These are phyloP conservation scores for Orchesellides sinensis DNA, from an alignment of 2,888 invertebrate species.

Conservation along the genomic window DNA sequence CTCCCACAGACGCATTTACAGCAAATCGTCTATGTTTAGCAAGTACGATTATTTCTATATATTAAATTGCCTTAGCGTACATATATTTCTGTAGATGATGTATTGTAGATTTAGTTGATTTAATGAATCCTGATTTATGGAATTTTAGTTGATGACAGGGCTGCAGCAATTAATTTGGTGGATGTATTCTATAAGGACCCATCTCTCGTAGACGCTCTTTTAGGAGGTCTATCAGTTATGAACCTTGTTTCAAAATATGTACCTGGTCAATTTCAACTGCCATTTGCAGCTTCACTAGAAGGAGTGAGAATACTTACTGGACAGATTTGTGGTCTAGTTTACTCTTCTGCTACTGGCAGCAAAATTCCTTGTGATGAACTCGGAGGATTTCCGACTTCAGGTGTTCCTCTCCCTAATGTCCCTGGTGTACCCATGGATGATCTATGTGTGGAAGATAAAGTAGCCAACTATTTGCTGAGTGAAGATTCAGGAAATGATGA, in stretches of 20 bases:
- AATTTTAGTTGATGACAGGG: conserved; percentile 3
- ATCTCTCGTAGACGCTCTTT: neutral
- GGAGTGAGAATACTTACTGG: conserved; percentile 19
- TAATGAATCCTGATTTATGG: neutral
- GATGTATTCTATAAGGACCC: conserved; percentile 9
- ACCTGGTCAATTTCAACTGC: conserved; percentile 24
- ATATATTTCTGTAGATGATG: neutral
- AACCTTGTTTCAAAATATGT: conserved; percentile 29
- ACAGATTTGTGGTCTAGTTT: conserved; percentile 23
- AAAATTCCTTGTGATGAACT: conserved; percentile 20
- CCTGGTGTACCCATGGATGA: conserved; percentile 22
- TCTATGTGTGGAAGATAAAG: conserved; percentile 2
- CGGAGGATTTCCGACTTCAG: conserved; percentile 34
- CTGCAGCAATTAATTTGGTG: neutral
- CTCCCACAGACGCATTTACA: neutral
- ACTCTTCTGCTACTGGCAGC: neutral
- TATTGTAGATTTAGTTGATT: neutral
- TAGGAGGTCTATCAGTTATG: conserved; percentile 15
- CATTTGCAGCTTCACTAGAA: conserved; percentile 26
- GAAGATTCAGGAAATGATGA: neutral
- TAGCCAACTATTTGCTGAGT: neutral
- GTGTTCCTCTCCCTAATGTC: conserved; percentile 24
- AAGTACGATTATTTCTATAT: conserved; percentile 1
- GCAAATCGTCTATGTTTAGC: conserved; percentile 19
- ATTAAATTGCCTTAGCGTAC: neutral